Evolutionary conservation across 2,113 vertebrate species (phyloP).

Genomic region (Leptobrachium leishanense): DNA sequence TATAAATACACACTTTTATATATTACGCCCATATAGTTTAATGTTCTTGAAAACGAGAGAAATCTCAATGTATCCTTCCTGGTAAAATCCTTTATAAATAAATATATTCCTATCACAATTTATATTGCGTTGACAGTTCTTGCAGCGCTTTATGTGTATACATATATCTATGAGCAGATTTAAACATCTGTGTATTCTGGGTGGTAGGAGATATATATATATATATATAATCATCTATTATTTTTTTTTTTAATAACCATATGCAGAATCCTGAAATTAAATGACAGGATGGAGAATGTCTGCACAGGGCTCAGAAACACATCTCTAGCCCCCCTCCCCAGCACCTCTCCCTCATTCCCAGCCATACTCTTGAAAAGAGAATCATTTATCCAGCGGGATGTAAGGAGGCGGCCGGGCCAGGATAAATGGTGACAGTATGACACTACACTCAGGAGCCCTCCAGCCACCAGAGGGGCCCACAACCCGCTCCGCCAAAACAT

Average conservation of each 20-base stretch:
- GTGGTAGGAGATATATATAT: background rate
- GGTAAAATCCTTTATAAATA: no score
- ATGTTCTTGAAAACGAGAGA: no score
- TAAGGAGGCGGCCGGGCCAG: conserved; percentile 25
- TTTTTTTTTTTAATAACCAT: no score
- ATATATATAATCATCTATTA: background rate
- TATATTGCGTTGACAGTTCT: no score
- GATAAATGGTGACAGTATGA: conserved; percentile 45
- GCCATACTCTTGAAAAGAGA: conserved; percentile 44
- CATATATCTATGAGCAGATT: background rate
- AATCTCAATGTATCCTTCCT: no score
- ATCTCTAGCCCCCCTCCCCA: conserved; percentile 13
- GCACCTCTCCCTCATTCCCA: conserved; percentile 23
- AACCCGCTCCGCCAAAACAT: conserved; percentile 18
- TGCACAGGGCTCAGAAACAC: background rate
- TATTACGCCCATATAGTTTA: no score
- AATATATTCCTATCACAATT: no score
- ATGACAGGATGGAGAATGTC: no score
- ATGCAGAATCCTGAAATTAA: no score
- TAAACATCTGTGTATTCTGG: no score
- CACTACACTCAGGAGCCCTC: conserved; percentile 36
- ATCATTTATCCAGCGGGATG: conserved; percentile 38
- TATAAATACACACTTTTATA: no score
- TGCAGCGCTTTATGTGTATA: background rate
- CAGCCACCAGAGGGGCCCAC: conserved; percentile 38